phyloP scores from a whole-genome alignment of 2,888 invertebrate genomes.

The Acrobasis consociella region DNA sequence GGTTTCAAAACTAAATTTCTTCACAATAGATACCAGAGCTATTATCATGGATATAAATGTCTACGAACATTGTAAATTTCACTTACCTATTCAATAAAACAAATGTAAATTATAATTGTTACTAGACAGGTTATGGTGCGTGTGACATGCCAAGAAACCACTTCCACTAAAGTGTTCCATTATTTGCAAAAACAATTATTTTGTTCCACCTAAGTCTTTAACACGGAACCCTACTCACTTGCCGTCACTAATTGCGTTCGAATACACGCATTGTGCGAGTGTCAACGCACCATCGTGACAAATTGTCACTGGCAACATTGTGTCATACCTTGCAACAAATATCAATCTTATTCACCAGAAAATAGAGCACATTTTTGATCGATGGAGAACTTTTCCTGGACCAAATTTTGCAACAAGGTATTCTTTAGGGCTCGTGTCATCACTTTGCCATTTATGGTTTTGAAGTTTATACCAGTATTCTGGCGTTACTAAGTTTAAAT shows the following conservation, averaged over 20 bases:
- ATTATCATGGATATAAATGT: too few species aligned
- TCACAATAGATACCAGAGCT: too few species aligned
- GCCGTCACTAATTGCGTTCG: conserved; percentile 40
- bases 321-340: background rate
- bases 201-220: conserved; percentile 17
- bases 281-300: conserved; percentile 51
- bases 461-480: too few species aligned
- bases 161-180: background rate
- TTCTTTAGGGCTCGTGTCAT: background rate
- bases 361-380: conserved; percentile 5
- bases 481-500: too few species aligned
- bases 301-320: conserved; percentile 33
- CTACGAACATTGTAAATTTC: too few species aligned
- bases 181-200: conserved; percentile 2
- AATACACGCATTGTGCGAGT: conserved; percentile 36
- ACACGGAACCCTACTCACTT: conserved; percentile 31
- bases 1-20: too few species aligned
- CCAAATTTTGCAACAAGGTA: conserved; percentile 15
- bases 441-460: background rate
- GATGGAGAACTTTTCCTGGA: background rate
- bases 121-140: too few species aligned
- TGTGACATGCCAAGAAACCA: background rate
- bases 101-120: too few species aligned
- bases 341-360: conserved; percentile 9
- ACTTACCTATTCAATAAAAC: too few species aligned